Base-by-base conservation (phyloP, 2,888 invertebrate genomes). In the Deilephila elpenor region DNA sequence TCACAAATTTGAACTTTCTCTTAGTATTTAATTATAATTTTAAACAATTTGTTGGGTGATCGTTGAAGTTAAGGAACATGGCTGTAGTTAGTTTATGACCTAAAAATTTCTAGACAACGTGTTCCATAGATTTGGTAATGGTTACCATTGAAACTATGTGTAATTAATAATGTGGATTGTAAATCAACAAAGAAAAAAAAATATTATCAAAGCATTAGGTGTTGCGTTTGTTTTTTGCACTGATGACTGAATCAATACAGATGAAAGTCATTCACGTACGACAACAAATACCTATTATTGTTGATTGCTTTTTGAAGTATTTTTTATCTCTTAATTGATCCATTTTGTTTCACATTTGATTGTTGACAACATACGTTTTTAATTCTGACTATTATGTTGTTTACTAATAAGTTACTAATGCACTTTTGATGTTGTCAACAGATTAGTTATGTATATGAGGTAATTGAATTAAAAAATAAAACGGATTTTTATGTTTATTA, bases 1-100 rank as follows among this genome's bases (percentile, higher is more conserved):
- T 17, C 67, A 51, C 64, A 64, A 64, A 67, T 64, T 37, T n/a
- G 25, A 6, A 51, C 64, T 67, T 67, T 67, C 51, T 25, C 67
- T 29, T 0, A 17, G 11, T 67, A 8, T 17, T 25, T 51, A 44
- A 67, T 25, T 67, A n/a, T 20, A 62, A 3, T 61, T 7, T 20
- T 64, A 64, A 11, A 7, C 11, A 67, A 44, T 25, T 67, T 67
- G 20, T 5, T 53, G 19, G 19, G 53, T n/a, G 17, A 5, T n/a
- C 1, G n/a, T n/a, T 44, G 3, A 44, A 11, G 11, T 44, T 44
- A 44, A 44, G 3, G 3, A 11, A 44, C 44, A 44, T 44, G 37
- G n/a, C n/a, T n/a, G n/a, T n/a, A 7, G 37, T 37, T 44, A 44
- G 14, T 44, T 44, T 44, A 44, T 14, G 44, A 11, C 11, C 2